Percentiles rank a stretch among this genome's conserved stretches.
Evolutionary conservation across 2,888 invertebrate species (phyloP).

Genomic region (Calameuta idolon): DNA sequence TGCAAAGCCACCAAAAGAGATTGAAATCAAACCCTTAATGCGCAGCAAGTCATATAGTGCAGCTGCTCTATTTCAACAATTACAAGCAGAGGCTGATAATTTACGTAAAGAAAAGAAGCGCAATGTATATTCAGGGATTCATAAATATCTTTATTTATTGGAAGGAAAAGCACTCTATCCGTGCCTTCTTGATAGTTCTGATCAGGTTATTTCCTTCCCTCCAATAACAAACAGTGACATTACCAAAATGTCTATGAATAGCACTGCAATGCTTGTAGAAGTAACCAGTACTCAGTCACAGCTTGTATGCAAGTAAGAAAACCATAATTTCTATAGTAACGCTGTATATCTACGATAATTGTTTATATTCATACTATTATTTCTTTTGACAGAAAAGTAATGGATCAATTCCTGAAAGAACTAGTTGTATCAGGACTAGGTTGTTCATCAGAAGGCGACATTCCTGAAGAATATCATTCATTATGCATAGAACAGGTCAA

Average conservation of each 20-base stretch:
- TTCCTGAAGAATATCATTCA: constrained; percentile 53
- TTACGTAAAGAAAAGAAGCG: constrained; percentile 87
- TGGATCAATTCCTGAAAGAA: constrained; percentile 77
- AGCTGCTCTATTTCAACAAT: constrained; percentile 75
- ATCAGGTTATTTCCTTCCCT: constrained; percentile 83
- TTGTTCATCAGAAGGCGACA: constrained; percentile 54
- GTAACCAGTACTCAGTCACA: constrained; percentile 79
- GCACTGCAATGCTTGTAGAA: constrained; percentile 78
- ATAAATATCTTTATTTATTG: constrained; percentile 84
- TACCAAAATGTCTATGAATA: constrained; percentile 81
- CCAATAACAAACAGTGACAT: constrained; percentile 87
- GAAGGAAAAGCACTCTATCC: constrained; percentile 82
- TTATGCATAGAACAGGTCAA: constrained; percentile 77
- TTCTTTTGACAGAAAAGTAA: constrained; percentile 67
- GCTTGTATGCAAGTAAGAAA: constrained; percentile 70
- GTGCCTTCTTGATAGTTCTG: constrained; percentile 75
- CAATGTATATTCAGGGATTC: constrained; percentile 84
- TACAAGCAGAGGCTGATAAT: constrained; percentile 82
- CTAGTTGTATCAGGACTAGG: constrained; percentile 72
- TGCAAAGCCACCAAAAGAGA: constrained; percentile 74
- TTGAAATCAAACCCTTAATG: constrained; percentile 77
- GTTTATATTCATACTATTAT: neutral
- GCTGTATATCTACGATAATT: neutral
- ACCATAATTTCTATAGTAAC: constrained; percentile 26
- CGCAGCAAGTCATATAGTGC: constrained; percentile 74